Conservation (phyloP, 1,140 invertebrate species). For the Diachasmimorpha longicaudata region DNA sequence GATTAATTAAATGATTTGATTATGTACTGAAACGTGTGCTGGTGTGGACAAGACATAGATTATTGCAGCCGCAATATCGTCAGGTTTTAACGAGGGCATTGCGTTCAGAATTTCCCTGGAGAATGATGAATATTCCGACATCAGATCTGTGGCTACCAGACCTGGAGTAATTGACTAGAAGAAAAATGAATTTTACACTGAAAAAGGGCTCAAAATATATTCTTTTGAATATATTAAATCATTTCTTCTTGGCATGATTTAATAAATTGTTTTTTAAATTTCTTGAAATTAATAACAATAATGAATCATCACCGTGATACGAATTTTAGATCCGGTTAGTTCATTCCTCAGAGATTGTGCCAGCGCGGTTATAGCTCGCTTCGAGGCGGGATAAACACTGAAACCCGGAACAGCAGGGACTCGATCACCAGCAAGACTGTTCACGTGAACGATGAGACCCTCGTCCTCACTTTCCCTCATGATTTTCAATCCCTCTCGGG, state of each 20-base stretch:
- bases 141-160: conserved; percentile 50
- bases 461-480: conserved; percentile 53
- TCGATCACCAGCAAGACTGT: conserved; percentile 61
- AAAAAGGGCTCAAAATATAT: background rate
- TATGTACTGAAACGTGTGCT: conserved; percentile 58
- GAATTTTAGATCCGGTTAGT: conserved; percentile 58
- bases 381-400: conserved; percentile 66
- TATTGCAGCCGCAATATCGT: conserved; percentile 64
- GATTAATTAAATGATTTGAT: background rate
- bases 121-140: conserved; percentile 41
- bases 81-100: conserved; percentile 56
- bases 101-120: conserved; percentile 44
- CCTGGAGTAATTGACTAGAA: conserved; percentile 57
- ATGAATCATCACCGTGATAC: conserved; percentile 38
- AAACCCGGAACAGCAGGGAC: conserved; percentile 62
- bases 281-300: too few relatives aligned
- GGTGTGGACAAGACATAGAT: conserved; percentile 61
- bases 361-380: conserved; percentile 66
- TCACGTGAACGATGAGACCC: conserved; percentile 40
- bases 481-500: conserved; percentile 62
- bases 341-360: conserved; percentile 68
- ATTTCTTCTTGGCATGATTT: too few relatives aligned
- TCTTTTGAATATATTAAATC: too few relatives aligned
- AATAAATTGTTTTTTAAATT: too few relatives aligned
- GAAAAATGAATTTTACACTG: background rate